Conservation (phyloP, 2,113 vertebrate species). For the Passerina amoena region DNA sequence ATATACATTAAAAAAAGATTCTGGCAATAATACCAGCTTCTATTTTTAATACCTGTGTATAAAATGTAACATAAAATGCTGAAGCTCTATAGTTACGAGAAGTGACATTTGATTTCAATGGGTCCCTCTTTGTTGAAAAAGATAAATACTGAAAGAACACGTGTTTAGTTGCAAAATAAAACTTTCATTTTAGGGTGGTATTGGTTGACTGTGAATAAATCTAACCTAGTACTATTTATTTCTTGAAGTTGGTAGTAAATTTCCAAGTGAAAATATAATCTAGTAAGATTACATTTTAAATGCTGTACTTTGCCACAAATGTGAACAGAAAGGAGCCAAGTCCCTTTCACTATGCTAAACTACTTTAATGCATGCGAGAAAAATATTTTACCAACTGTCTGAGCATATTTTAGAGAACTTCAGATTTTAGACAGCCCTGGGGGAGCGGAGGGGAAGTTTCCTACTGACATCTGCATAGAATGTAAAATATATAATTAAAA, state of each 20-base stretch:
- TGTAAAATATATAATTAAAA: constrained; percentile 80
- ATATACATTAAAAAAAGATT: constrained; percentile 77
- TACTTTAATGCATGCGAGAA: constrained; percentile 69
- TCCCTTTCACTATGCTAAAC: constrained; percentile 62
- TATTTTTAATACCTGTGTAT: constrained; percentile 63
- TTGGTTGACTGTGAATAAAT: not conserved
- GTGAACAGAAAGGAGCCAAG: constrained; percentile 47
- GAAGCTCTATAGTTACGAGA: constrained; percentile 24
- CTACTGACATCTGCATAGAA: constrained; percentile 72
- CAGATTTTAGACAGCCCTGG: constrained; percentile 42
- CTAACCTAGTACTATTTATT: constrained; percentile 11
- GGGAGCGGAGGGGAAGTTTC: not conserved
- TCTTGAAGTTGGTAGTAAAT: constrained; percentile 33
- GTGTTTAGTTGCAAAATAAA: not conserved
- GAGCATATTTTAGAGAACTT: constrained; percentile 16
- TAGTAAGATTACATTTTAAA: constrained; percentile 53
- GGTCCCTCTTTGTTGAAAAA: constrained; percentile 51
- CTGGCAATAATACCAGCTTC: constrained; percentile 70
- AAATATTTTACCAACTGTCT: constrained; percentile 56
- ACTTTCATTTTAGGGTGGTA: not conserved
- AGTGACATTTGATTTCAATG: constrained; percentile 11
- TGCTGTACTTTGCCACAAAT: constrained; percentile 30
- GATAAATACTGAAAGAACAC: constrained; percentile 25
- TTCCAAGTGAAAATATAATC: constrained; percentile 49
- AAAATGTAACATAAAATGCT: constrained; percentile 71